Evolutionary conservation across 2,888 invertebrate genomes (phyloP).

Genomic region (Campaea margaritaria): DNA sequence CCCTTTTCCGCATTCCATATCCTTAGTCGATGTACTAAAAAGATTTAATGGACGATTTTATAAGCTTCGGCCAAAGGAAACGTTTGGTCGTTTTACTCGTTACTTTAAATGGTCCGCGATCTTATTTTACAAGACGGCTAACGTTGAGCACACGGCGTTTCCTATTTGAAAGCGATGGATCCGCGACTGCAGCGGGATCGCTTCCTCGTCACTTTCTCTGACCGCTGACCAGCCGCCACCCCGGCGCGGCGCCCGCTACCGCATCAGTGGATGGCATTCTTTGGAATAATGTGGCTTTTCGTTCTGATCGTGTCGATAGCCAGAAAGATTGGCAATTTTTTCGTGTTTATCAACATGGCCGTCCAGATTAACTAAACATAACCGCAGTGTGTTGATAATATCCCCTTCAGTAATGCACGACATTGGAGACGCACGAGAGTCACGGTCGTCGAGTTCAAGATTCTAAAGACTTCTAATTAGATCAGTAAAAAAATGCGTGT

Average conservation of each 20-base stretch:
- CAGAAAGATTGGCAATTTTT: neutral
- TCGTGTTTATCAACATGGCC: neutral
- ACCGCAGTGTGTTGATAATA: constrained; percentile 2
- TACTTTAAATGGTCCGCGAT: constrained; percentile 3
- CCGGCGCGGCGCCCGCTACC: constrained; percentile 18
- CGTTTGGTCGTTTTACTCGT: neutral
- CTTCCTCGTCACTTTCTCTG: constrained; percentile 54
- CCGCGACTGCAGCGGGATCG: constrained; percentile 46
- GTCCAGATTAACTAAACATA: neutral
- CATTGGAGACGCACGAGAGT: constrained; percentile 13
- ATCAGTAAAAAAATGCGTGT: constrained; percentile 19
- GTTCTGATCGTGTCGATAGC: neutral
- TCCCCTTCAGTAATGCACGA: neutral
- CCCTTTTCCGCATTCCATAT: constrained; percentile 1
- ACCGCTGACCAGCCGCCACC: constrained; percentile 45
- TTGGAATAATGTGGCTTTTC: neutral
- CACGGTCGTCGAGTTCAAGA: constrained; percentile 17
- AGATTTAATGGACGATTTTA: neutral
- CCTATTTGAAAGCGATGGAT: constrained; percentile 47
- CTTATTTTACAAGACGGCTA: constrained; percentile 18
- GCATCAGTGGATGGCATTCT: constrained; percentile 8
- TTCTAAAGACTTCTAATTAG: constrained; percentile 22
- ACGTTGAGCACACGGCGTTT: constrained; percentile 32
- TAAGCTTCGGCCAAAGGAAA: neutral
- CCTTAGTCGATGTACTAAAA: neutral